Conservation (phyloP, 2,888 invertebrate genomes). For the Marasmarcha lunaedactyla region DNA sequence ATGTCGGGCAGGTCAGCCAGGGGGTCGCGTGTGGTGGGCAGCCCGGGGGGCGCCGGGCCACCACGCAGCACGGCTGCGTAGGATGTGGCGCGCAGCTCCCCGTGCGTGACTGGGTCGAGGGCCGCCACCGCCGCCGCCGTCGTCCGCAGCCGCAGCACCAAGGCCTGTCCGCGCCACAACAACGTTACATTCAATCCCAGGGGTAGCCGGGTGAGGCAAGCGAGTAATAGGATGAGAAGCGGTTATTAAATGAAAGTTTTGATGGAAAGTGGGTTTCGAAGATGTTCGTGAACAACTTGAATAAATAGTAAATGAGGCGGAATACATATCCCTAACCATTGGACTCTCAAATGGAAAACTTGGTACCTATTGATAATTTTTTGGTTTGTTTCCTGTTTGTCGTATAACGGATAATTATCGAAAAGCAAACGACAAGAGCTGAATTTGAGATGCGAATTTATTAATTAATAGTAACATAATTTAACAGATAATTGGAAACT, state of each 20-base stretch:
- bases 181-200: constrained; percentile 26
- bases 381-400: too few species aligned
- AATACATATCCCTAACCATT: too few species aligned
- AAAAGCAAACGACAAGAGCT: too few species aligned
- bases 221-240: background rate
- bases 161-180: background rate
- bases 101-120: constrained; percentile 40
- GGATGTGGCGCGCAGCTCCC: constrained; percentile 19
- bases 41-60: constrained; percentile 72
- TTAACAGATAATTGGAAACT: background rate
- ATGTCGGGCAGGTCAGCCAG: constrained; percentile 23
- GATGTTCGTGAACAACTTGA: too few species aligned
- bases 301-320: too few species aligned
- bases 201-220: constrained; percentile 55
- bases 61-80: constrained; percentile 15
- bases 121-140: constrained; percentile 73
- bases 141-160: constrained; percentile 57
- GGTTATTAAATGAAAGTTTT: constrained; percentile 18
- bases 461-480: background rate
- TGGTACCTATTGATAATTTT: too few species aligned
- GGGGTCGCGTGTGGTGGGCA: constrained; percentile 82
- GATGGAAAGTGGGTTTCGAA: constrained; percentile 27
- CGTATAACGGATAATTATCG: too few species aligned
- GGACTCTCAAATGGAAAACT: too few species aligned
- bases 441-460: constrained; percentile 11